Conservation (phyloP, 2,888 invertebrate genomes). For the Eugnorisma glareosa region DNA sequence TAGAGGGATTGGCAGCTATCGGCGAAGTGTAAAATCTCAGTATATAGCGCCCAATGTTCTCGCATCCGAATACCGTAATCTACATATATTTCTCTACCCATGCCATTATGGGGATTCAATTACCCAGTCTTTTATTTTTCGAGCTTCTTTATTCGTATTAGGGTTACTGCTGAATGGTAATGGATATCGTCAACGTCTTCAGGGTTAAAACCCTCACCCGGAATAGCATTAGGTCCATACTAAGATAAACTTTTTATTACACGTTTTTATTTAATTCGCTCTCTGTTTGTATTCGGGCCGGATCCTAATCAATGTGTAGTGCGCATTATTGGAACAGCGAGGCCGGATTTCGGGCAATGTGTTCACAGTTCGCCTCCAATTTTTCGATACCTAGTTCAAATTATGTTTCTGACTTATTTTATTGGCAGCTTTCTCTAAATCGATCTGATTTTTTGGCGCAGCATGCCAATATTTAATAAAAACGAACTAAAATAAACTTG, state of each 20-base stretch:
- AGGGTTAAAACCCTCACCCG: constrained; percentile 71
- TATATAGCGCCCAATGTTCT: constrained; percentile 83
- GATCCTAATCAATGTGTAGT: constrained; percentile 68
- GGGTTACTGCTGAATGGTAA: constrained; percentile 75
- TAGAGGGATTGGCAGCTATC: constrained; percentile 89
- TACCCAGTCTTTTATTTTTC: constrained; percentile 82
- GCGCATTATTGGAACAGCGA: constrained; percentile 52
- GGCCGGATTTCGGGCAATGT: constrained; percentile 41
- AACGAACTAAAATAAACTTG: neutral
- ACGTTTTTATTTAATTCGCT: constrained; percentile 70
- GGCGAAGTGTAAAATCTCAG: constrained; percentile 87
- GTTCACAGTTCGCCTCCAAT: constrained; percentile 40
- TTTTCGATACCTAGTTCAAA: constrained; percentile 35
- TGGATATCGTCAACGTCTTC: constrained; percentile 73
- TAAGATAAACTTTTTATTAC: constrained; percentile 72
- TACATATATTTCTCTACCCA: constrained; percentile 83
- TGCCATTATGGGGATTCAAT: constrained; percentile 85
- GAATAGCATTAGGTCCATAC: constrained; percentile 70
- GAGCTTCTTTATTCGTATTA: constrained; percentile 79
- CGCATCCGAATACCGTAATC: constrained; percentile 75
- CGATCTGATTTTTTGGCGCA: constrained; percentile 32
- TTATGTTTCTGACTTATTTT: constrained; percentile 42
- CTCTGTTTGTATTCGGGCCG: constrained; percentile 61
- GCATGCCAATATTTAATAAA: constrained; percentile 29
- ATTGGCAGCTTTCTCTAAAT: constrained; percentile 27